Evolutionary conservation across 2,888 invertebrate genomes (phyloP).

Genomic region (Orthosia cruda): DNA sequence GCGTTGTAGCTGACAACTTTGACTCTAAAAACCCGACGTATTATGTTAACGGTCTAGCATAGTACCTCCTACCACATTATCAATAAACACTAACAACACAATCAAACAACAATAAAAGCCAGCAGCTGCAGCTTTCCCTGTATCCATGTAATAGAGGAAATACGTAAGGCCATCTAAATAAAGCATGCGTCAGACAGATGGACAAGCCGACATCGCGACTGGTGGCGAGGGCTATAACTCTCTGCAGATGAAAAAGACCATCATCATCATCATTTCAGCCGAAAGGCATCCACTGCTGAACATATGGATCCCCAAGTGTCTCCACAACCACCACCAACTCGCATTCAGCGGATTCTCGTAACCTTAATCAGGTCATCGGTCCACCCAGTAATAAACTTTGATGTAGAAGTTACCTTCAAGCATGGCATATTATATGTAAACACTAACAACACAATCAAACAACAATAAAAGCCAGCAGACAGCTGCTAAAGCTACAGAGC

Average conservation of each 20-base stretch:
- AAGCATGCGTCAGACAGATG: constrained; percentile 78
- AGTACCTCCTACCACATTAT: background rate
- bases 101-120: constrained; percentile 10
- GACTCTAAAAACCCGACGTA: too few species aligned
- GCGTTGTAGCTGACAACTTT: too few species aligned
- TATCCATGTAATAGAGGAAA: constrained; percentile 69
- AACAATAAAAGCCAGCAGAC: constrained; percentile 14
- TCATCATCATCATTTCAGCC: too few species aligned
- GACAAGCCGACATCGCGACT: constrained; percentile 77
- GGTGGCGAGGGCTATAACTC: constrained; percentile 78
- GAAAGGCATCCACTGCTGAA: too few species aligned
- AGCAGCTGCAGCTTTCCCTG: constrained; percentile 39
- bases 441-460: background rate
- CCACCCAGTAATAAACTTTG: too few species aligned
- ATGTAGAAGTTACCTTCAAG: too few species aligned
- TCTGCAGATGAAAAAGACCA: constrained; percentile 81
- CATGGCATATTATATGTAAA: too few species aligned
- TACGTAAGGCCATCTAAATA: constrained; percentile 84
- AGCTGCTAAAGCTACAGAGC: background rate
- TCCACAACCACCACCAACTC: too few species aligned
- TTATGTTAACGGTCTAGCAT: too few species aligned
- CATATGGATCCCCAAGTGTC: too few species aligned
- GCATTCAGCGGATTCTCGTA: too few species aligned
- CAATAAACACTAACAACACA: background rate
- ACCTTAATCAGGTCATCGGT: too few species aligned